Evolutionary conservation across 2,113 vertebrate genomes (phyloP).

Genomic region (Phyllopteryx taeniolatus): DNA sequence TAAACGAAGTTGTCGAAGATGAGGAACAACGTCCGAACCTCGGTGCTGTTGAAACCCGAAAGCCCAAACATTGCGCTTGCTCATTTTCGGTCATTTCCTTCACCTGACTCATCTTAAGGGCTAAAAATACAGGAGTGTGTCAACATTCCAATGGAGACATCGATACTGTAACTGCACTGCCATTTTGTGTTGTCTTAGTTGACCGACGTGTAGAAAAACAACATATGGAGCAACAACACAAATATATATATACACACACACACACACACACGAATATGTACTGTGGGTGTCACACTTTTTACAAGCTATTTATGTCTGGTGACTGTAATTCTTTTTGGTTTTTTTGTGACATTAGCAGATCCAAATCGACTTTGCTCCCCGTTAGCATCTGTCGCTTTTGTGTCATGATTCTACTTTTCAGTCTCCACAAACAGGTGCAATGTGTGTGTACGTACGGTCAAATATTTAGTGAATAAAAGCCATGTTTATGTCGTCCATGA

Average conservation of each 20-base stretch:
- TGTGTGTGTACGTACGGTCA: constrained; percentile 69
- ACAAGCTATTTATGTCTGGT: constrained; percentile 33
- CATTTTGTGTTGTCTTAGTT: constrained; percentile 34
- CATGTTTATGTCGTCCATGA: constrained; percentile 64
- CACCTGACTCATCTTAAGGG: constrained; percentile 60
- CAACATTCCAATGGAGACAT: constrained; percentile 72
- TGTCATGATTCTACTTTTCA: constrained; percentile 45
- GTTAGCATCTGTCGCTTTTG: constrained; percentile 42
- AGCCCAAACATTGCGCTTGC: constrained; percentile 29
- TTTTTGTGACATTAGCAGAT: constrained; percentile 25
- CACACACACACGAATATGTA: constrained; percentile 20
- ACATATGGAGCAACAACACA: no score
- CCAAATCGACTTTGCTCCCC: constrained; percentile 53
- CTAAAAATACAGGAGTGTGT: constrained; percentile 64
- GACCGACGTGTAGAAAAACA: constrained; percentile 29
- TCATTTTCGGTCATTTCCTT: constrained; percentile 21
- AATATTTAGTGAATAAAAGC: constrained; percentile 75
- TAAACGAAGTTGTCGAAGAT: not conserved
- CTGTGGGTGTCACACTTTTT: constrained; percentile 52
- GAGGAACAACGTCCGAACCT: not conserved
- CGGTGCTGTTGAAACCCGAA: no score
- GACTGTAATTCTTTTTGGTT: constrained; percentile 45
- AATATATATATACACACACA: no score
- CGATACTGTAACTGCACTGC: constrained; percentile 67
- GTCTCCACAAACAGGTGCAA: constrained; percentile 22